These are phyloP conservation scores for Phyllostomus hastatus DNA, from an alignment of 2,113 vertebrate genomes.

Conservation along the genomic window DNA sequence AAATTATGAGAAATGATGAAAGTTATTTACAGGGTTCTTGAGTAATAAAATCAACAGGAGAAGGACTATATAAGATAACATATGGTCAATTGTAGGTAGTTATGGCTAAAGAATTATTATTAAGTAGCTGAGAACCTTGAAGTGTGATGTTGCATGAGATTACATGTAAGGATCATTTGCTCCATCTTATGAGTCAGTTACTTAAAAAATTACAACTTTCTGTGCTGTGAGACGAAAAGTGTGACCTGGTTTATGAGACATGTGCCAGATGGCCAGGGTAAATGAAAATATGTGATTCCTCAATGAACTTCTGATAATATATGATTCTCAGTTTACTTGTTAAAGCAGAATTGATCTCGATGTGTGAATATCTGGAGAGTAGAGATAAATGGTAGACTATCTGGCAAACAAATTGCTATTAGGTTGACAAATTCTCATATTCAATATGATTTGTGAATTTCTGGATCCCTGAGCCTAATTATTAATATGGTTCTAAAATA, in stretches of 20 bases:
- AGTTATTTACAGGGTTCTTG: conserved; percentile 67
- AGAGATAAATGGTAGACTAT: conserved; percentile 75
- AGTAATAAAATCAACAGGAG: conserved; percentile 62
- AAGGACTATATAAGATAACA: conserved; percentile 30
- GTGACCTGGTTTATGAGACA: conserved; percentile 67
- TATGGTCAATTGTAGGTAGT: conserved; percentile 64
- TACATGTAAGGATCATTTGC: conserved; percentile 83
- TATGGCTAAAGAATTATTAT: conserved; percentile 74
- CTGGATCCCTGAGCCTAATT: neutral
- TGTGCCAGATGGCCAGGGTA: conserved; percentile 58
- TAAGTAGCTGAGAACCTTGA: conserved; percentile 82
- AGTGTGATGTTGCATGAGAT: conserved; percentile 83
- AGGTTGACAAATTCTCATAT: conserved; percentile 75
- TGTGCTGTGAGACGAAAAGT: conserved; percentile 53
- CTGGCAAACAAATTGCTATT: conserved; percentile 80
- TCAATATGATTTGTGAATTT: neutral
- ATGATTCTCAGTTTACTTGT: conserved; percentile 57
- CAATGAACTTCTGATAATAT: conserved; percentile 65
- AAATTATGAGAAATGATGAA: conserved; percentile 24
- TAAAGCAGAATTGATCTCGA: conserved; percentile 71
- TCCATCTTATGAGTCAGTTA: conserved; percentile 76
- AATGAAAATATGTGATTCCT: conserved; percentile 66
- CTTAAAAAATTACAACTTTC: conserved; percentile 69
- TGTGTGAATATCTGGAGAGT: conserved; percentile 35
- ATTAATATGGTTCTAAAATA: neutral